Conservation (phyloP, 2,797 vertebrate species). For the Limosa lapponica region DNA sequence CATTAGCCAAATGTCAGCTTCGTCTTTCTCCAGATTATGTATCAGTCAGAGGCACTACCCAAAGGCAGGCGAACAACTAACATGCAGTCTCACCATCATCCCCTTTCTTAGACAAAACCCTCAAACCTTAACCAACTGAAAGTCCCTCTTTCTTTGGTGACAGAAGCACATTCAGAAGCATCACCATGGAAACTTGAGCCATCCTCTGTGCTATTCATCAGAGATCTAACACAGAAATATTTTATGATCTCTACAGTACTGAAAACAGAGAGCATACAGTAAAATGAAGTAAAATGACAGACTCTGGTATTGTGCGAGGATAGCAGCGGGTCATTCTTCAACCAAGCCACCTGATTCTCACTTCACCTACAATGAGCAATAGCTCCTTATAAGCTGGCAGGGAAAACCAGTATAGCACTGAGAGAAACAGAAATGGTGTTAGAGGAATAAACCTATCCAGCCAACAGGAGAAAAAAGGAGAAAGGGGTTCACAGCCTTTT, state of each 20-base stretch:
- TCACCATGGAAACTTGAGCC: constrained; percentile 59
- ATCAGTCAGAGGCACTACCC: background rate
- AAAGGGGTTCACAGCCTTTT: background rate
- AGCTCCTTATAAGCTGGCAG: background rate
- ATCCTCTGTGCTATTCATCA: constrained; percentile 27
- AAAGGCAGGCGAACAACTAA: background rate
- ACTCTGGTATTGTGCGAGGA: background rate
- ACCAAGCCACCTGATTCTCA: background rate
- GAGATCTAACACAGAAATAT: constrained; percentile 19
- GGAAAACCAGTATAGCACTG: background rate
- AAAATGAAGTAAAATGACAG: background rate
- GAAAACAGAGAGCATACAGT: background rate
- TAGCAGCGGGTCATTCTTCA: background rate
- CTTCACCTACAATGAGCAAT: background rate
- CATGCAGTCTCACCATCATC: background rate
- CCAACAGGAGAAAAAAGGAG: background rate
- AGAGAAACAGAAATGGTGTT: background rate
- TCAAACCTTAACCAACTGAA: background rate
- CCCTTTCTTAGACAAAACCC: background rate
- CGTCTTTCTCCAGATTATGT: background rate
- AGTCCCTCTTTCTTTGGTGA: constrained; percentile 22
- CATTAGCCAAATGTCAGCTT: constrained; percentile 23
- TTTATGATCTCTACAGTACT: background rate
- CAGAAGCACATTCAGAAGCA: constrained; percentile 46
- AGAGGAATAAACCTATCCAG: background rate